Base-by-base conservation (phyloP, 2,888 invertebrate genomes). In the Oxyteleia sp. region DNA sequence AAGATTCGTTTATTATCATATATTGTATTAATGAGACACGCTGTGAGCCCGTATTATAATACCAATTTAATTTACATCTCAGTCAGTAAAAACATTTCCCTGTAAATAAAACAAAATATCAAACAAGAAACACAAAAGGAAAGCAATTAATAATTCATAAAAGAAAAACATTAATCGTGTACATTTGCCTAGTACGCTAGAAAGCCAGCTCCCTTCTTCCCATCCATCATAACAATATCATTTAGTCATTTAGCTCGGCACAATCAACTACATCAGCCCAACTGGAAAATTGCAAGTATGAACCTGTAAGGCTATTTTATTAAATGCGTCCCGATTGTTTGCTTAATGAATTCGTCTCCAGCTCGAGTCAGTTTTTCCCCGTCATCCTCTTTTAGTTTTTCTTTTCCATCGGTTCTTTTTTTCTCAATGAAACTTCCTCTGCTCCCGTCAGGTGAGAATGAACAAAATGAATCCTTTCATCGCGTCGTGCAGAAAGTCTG, bases 381-480 rank as follows among this genome's bases (percentile, higher is more conserved):
- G 20, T 64, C 45, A n/a, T 53, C 18, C 55, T 45, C 35, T 23
- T 61, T 69, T 38, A 61, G 43, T 45, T 61, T 69, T 78, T 63
- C 63, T 53, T 53, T 53, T 26, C 47, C 63, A 51, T 63, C 47
- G 29, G 57, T 47, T 15, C 20, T 23, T 59, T 16, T n/a, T n/a
- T 43, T 20, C 51, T 13, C 51, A 57, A 47, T 57, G 45, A 66
- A 72, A 63, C 81, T 81, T 74, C 26, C 66, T 68, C 61, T 51
- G 45, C 51, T 18, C 41, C 66, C 68, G 53, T 68, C 74, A 66
- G 68, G 51, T 74, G 59, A 68, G 53, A 68, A 45, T 49, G 66
- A 68, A 68, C 74, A 68, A 80, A 79, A 80, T 68, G 66, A 59
- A 68, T 74, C 80, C 80, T 80, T 74, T 74, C 80, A 72, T 74